phyloP scores from a whole-genome alignment of 1,140 invertebrate species.

The Papilio glaucus region DNA sequence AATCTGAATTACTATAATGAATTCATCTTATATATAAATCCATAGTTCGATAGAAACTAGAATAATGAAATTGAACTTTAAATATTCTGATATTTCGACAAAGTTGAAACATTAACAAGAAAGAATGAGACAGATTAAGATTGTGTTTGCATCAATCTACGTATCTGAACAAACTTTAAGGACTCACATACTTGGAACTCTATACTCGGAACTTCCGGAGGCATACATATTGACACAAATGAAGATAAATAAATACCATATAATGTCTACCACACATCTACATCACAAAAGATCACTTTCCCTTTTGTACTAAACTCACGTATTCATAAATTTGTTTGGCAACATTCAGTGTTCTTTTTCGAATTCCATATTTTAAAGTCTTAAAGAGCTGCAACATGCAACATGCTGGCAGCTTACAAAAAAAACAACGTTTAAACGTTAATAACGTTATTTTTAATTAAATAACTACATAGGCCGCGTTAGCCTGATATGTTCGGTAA shows the following conservation, averaged over 20 bases:
- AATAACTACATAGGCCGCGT: not conserved
- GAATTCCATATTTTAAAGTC: not conserved
- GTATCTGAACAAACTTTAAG: no score
- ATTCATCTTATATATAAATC: slow-evolving; percentile 1
- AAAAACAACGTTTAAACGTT: not conserved
- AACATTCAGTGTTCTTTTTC: slow-evolving; percentile 11
- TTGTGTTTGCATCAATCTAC: no score
- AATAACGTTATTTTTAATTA: slow-evolving; percentile 11
- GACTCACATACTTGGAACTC: no score
- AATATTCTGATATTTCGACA: not conserved
- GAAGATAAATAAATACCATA: slow-evolving; percentile 18
- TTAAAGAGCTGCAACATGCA: not conserved
- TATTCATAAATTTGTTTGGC: slow-evolving; percentile 3
- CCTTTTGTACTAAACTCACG: slow-evolving; percentile 23
- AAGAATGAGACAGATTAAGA: not conserved
- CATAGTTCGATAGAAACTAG: not conserved
- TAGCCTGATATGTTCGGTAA: slow-evolving; percentile 10
- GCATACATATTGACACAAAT: not conserved
- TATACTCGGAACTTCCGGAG: not conserved
- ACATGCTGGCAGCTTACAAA: not conserved
- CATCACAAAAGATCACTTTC: slow-evolving; percentile 19
- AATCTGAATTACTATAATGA: not conserved
- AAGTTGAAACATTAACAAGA: not conserved
- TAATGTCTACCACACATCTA: slow-evolving; percentile 2
- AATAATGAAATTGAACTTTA: not conserved